phyloP scores from a whole-genome alignment of 2,113 vertebrate genomes.

The Pipra filicauda region DNA sequence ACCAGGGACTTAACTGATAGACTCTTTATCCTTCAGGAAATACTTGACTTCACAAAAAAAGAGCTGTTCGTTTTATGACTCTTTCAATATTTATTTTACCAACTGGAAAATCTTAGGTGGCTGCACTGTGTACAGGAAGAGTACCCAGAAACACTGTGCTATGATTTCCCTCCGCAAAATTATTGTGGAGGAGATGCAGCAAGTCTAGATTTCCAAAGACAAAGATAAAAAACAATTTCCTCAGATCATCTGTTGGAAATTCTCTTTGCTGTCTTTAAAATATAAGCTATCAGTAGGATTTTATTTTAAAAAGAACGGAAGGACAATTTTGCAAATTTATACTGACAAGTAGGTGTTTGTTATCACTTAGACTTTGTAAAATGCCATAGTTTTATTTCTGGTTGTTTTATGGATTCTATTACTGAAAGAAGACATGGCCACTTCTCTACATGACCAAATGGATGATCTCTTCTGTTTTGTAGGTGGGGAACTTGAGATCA shows the following conservation, averaged over 20 bases:
- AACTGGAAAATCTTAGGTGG: not conserved
- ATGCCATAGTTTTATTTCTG: constrained; percentile 38
- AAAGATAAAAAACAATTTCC: not conserved
- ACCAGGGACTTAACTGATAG: not conserved
- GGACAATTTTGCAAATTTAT: constrained; percentile 53
- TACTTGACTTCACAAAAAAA: not conserved
- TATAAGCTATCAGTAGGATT: not conserved
- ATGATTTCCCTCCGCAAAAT: not conserved
- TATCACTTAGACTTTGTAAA: constrained; percentile 38
- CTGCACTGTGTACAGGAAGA: not conserved
- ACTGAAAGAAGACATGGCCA: not conserved
- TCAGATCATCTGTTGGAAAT: constrained; percentile 2
- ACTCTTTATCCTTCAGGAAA: not conserved
- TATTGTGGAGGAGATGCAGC: not conserved
- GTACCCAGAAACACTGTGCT: not conserved
- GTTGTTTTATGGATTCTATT: constrained; percentile 5
- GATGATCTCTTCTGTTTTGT: not conserved
- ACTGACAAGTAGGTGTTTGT: constrained; percentile 61
- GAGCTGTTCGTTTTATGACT: not conserved
- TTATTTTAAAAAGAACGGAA: constrained; percentile 58
- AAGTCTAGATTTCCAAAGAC: not conserved
- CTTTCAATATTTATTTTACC: not conserved
- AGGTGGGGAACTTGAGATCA: not conserved
- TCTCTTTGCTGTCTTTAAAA: not conserved
- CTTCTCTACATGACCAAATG: not conserved